Evolutionary conservation across 2,888 invertebrate genomes (phyloP), one percentile per base, ranked within the genome.

Genomic region (Dasypolia templi): DNA sequence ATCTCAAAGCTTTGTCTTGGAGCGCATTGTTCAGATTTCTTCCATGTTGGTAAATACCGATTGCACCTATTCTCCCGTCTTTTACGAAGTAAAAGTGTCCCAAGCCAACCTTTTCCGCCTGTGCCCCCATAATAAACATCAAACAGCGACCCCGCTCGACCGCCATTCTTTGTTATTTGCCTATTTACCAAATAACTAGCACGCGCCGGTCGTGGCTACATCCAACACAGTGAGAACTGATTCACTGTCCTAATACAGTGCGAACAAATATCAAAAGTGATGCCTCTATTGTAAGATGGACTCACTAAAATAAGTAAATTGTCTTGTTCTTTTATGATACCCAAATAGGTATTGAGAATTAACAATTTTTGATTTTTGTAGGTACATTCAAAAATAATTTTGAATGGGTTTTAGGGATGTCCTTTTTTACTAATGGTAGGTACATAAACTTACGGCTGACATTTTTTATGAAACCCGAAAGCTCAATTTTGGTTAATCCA

Each of bases 51-150:
- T 72, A 77, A 79, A 82, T 73, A 83, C 73, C 77, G 82, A 83
- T 80, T 87, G 87, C 82, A 88, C 74, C 81, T 75, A 85, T 86
- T 82, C 65, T 72, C 49, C 58, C 71, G 66, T 70, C 62, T 82
- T 87, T 86, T 85, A 84, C 81, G 75, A 63, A 76, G 77, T 78
- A 77, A 82, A 85, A 72, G 63, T 69, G 70, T 75, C 78, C 79
- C 79, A 75, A 85, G 85, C 79, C 83, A 81, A 85, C 86, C 83
- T 59, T 83, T 81, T 80, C 67, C 73, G 74, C 78, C 82, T 77
- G 82, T 78, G 75, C 84, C 83, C 86, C 87, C 82, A 87, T 86
- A 86, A 85, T 86, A 89, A 89, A 90, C 86, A 88, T 86, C 84
- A 89, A 89, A 88, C 84, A 84, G 78, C 81, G 77, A 77, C 77